phyloP scores from a whole-genome alignment of 2,113 vertebrate species.

The Gadus macrocephalus region DNA sequence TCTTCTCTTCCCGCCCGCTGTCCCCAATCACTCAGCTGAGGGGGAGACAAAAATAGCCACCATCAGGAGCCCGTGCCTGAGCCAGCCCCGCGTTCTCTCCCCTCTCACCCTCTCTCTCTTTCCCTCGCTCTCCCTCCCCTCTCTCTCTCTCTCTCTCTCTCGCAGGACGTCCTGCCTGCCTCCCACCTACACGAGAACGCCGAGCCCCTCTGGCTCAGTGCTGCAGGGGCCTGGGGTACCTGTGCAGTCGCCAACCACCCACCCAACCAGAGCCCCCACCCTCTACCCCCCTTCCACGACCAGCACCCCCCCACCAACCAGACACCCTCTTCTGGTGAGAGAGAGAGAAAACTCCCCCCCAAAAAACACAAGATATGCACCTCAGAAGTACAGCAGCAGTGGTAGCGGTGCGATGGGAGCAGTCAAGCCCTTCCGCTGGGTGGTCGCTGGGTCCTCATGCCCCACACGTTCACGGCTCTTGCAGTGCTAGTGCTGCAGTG shows the following conservation, averaged over 20 bases:
- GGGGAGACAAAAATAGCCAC: conserved; percentile 69
- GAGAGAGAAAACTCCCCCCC: neutral
- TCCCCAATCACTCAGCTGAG: conserved; percentile 81
- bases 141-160: conserved; percentile 48
- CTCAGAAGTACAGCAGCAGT: conserved; percentile 67
- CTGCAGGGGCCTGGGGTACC: conserved; percentile 66
- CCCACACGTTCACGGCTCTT: conserved; percentile 71
- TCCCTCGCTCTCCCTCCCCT: neutral
- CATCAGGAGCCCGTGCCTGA: conserved; percentile 67
- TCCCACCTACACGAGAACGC: conserved; percentile 50
- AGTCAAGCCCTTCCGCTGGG: conserved; percentile 64
- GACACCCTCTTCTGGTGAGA: conserved; percentile 59
- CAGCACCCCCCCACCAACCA: conserved; percentile 59
- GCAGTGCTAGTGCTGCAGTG: conserved; percentile 78
- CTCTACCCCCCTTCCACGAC: conserved; percentile 22
- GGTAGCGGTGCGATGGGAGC: conserved; percentile 55
- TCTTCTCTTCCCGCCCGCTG: conserved; percentile 80
- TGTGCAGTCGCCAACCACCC: conserved; percentile 63
- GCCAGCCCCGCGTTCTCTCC: conserved; percentile 49
- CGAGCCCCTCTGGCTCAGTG: conserved; percentile 39
- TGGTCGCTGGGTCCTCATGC: conserved; percentile 75
- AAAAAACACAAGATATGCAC: conserved; percentile 70
- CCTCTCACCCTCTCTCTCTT: neutral
- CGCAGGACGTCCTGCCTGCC: conserved; percentile 70
- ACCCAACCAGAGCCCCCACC: conserved; percentile 15